These are phyloP conservation scores for Tipula helvola DNA, from an alignment of 2,888 invertebrate genomes.

Conservation along the genomic window DNA sequence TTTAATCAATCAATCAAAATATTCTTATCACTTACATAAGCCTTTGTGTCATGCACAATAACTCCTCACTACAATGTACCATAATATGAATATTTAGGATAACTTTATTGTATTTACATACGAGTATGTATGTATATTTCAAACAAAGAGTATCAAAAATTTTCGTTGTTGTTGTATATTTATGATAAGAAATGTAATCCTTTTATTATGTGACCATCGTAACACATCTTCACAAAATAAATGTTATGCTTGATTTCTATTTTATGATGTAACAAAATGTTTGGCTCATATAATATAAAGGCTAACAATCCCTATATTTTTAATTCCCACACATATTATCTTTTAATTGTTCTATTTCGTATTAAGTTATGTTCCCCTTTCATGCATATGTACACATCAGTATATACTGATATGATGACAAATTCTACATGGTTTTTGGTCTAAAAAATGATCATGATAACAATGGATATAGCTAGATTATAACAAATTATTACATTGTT, in stretches of 20 bases:
- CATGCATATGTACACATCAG: not conserved
- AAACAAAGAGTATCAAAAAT: not conserved
- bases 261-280: not conserved
- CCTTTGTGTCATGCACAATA: too few relatives aligned
- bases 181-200: not conserved
- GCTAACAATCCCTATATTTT: not conserved
- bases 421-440: not conserved
- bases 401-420: not conserved
- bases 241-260: not conserved
- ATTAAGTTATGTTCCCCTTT: not conserved
- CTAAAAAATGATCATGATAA: not conserved
- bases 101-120: too few relatives aligned
- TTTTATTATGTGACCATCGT: not conserved
- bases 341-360: not conserved
- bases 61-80: too few relatives aligned
- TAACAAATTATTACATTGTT: not conserved
- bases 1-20: too few relatives aligned
- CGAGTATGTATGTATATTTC: too few relatives aligned
- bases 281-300: not conserved
- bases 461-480: not conserved
- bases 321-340: not conserved
- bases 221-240: not conserved
- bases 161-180: not conserved
- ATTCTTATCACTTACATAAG: too few relatives aligned
- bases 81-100: too few relatives aligned